Conservation (phyloP, 2,113 vertebrate species). For the Malurus elegans region DNA sequence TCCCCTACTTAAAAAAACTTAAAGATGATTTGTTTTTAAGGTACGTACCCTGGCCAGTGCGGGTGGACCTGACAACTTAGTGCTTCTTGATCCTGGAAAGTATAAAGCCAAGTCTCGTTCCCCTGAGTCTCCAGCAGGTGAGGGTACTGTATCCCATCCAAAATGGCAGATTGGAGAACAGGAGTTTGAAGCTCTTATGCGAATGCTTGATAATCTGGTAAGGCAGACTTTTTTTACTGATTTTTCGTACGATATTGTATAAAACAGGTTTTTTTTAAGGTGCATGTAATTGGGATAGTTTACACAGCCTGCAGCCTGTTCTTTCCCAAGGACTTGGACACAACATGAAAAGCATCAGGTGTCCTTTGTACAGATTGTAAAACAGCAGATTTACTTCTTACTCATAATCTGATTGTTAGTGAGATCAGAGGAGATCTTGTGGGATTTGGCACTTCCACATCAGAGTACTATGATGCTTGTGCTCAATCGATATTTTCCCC, state of each 20-base stretch:
- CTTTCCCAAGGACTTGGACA: background rate
- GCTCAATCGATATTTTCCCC: background rate
- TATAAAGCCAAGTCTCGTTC: slow-evolving; percentile 88
- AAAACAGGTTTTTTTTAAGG: background rate
- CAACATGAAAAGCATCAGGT: background rate
- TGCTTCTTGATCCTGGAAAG: slow-evolving; percentile 90
- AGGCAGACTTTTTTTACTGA: slow-evolving; percentile 35
- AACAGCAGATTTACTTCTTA: background rate
- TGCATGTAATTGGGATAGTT: background rate
- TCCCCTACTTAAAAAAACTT: background rate
- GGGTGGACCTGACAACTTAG: slow-evolving; percentile 95
- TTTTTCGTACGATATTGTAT: background rate
- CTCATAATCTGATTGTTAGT: background rate
- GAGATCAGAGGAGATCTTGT: background rate
- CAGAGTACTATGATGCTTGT: background rate
- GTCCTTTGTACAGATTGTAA: background rate
- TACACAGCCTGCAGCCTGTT: background rate
- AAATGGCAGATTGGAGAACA: slow-evolving; percentile 96
- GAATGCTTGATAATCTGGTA: slow-evolving; percentile 99
- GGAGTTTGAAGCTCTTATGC: slow-evolving; percentile 97
- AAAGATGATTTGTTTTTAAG: slow-evolving; percentile 64
- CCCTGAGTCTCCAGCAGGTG: slow-evolving; percentile 78
- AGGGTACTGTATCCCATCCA: slow-evolving; percentile 78
- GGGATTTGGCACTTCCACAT: background rate
- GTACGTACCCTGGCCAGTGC: slow-evolving; percentile 95